Evolutionary conservation across 1,140 invertebrate genomes (phyloP).

Genomic region (Drosophila sucinea): DNA sequence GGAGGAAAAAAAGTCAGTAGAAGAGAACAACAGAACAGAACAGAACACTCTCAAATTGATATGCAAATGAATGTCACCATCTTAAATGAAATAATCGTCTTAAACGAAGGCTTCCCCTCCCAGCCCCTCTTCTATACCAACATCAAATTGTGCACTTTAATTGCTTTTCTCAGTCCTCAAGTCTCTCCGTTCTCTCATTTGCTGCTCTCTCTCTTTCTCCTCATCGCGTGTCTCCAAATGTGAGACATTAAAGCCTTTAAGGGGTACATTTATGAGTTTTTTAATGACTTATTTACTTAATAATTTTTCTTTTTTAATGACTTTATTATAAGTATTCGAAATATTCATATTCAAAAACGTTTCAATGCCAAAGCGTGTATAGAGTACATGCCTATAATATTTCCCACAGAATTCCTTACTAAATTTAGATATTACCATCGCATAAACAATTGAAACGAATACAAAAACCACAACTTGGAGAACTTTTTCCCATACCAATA

Average conservation of each 20-base stretch:
- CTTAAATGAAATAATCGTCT: slow-evolving; percentile 81
- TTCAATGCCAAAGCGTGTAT: slow-evolving; percentile 59
- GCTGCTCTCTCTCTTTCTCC: neutral
- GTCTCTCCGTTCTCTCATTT: neutral
- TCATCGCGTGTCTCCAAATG: neutral
- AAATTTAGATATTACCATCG: slow-evolving; percentile 52
- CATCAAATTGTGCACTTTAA: slow-evolving; percentile 46
- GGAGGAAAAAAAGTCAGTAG: slow-evolving; percentile 22
- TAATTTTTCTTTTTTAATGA: slow-evolving; percentile 31
- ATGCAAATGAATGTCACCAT: slow-evolving; percentile 82
- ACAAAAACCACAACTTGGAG: slow-evolving; percentile 25
- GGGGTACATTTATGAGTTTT: slow-evolving; percentile 49
- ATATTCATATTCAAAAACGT: slow-evolving; percentile 36
- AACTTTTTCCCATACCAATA: slow-evolving; percentile 37
- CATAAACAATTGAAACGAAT: slow-evolving; percentile 47
- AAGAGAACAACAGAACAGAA: slow-evolving; percentile 18
- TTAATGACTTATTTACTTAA: slow-evolving; percentile 70
- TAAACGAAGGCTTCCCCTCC: slow-evolving; percentile 59
- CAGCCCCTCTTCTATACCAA: slow-evolving; percentile 13
- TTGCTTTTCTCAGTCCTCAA: slow-evolving; percentile 55
- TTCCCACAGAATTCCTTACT: slow-evolving; percentile 39
- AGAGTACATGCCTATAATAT: slow-evolving; percentile 15
- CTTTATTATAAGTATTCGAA: slow-evolving; percentile 27
- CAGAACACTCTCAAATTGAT: slow-evolving; percentile 55
- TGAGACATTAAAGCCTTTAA: slow-evolving; percentile 19